These are phyloP conservation scores for Apodemus sylvaticus DNA, from an alignment of 2,113 vertebrate species.

Conservation along the genomic window DNA sequence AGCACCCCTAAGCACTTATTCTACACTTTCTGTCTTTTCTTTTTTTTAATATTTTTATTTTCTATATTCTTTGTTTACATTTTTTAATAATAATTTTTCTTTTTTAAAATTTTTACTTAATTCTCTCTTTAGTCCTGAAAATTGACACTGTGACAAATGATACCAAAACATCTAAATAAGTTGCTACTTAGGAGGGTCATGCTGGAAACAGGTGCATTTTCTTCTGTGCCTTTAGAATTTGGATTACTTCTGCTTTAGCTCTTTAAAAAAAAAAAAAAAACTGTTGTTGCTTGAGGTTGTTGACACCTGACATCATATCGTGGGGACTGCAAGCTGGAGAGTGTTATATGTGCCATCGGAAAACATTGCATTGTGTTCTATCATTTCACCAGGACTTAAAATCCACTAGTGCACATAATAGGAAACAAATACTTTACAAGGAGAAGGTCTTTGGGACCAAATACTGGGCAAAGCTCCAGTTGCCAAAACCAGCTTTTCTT, in stretches of 20 bases:
- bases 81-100: too few species aligned
- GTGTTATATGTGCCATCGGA: not conserved
- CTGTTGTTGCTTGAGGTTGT: not conserved
- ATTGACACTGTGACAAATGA: not conserved
- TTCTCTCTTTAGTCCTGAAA: not conserved
- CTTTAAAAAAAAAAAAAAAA: too few species aligned
- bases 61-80: too few species aligned
- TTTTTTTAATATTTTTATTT: too few species aligned
- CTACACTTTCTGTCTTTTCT: not conserved
- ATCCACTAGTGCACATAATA: not conserved
- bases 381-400: conserved; percentile 2
- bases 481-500: not conserved
- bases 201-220: not conserved
- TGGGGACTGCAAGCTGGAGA: not conserved
- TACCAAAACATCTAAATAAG: not conserved
- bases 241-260: not conserved
- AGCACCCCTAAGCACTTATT: not conserved
- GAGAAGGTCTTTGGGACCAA: not conserved
- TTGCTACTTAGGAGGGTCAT: not conserved
- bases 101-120: not conserved
- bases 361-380: not conserved
- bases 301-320: not conserved
- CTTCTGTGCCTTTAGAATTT: not conserved
- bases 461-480: not conserved
- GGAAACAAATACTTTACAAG: not conserved